These are phyloP conservation scores for Naja naja DNA, from an alignment of 2,113 vertebrate genomes.

Conservation along the genomic window DNA sequence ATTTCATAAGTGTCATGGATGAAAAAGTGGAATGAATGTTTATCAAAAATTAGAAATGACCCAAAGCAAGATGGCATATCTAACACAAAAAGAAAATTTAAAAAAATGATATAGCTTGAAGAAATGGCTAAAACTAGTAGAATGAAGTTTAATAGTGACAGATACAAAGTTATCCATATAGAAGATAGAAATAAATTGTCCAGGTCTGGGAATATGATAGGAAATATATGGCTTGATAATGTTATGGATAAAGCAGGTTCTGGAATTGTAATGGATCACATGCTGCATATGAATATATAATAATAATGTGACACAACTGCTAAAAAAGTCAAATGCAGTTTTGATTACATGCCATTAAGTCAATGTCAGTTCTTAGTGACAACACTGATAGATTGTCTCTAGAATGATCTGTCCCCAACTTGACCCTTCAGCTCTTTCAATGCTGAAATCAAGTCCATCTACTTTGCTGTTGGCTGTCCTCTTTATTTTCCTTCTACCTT, in stretches of 20 bases:
- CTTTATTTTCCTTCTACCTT: neutral
- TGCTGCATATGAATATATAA: neutral
- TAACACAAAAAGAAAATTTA: neutral
- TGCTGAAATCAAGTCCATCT: neutral
- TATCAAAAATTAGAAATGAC: neutral
- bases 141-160: neutral
- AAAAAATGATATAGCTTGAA: neutral
- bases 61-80: neutral
- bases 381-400: neutral
- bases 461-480: neutral
- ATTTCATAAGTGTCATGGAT: neutral
- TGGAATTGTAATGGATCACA: neutral
- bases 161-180: neutral
- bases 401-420: neutral
- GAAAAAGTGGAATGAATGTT: neutral
- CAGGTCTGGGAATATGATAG: neutral
- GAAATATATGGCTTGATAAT: neutral
- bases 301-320: neutral
- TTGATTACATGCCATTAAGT: neutral
- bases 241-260: neutral
- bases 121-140: neutral
- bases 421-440: neutral
- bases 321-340: neutral
- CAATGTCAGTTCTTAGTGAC: neutral
- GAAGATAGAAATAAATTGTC: neutral